Evolutionary conservation across 2,113 vertebrate species (phyloP), one percentile per base, ranked within the genome.

Genomic region (Dromaius novaehollandiae): DNA sequence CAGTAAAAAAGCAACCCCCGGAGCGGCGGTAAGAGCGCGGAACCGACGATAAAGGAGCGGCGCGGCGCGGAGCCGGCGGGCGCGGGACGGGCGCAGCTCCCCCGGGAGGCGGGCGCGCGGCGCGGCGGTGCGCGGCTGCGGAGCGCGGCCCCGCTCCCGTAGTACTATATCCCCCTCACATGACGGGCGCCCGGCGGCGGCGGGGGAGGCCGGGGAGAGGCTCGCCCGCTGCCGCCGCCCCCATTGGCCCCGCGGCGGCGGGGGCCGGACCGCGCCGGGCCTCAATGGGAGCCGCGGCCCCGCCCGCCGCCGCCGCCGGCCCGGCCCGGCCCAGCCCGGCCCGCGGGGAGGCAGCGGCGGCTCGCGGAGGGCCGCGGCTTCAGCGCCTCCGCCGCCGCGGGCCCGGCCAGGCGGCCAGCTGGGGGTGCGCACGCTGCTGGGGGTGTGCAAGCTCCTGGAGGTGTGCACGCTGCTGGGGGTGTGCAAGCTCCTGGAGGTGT

Each of bases 121-220:
- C 42, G 42, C 42, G 24, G 51, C 51, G 97, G 95, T 94, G 97
- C 90, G 97, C 96, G 95, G 96, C 88, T 96, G 96, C 96, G 75
- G 97, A 94, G 93, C 86, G 83, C 88, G 63, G 97, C 92, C 91
- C 86, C 90, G 93, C 95, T 70, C 85, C 86, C 89, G 88, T 98
- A 98, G 97, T 98, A 98, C 98, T 98, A 98, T 98, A 98, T 97
- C 97, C 85, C 95, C 73, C 85, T 98, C 98, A 98, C 98, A 96
- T 97, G 98, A 98, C 98, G 86, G 97, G 96, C 88, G 90, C 95
- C 96, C 89, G 93, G 97, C 93, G 95, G 80, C 95, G 84, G 46
- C 97, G 97, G 98, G 98, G 98, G 98, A 98, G 98, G 98, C 94
- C 97, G 96, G 97, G 91, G 98, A 99, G 99, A 98, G 99, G 99